Evolutionary conservation across 2,888 invertebrate genomes (phyloP), one percentile per base, ranked within the genome.

Genomic region (Cheilosia urbana): DNA sequence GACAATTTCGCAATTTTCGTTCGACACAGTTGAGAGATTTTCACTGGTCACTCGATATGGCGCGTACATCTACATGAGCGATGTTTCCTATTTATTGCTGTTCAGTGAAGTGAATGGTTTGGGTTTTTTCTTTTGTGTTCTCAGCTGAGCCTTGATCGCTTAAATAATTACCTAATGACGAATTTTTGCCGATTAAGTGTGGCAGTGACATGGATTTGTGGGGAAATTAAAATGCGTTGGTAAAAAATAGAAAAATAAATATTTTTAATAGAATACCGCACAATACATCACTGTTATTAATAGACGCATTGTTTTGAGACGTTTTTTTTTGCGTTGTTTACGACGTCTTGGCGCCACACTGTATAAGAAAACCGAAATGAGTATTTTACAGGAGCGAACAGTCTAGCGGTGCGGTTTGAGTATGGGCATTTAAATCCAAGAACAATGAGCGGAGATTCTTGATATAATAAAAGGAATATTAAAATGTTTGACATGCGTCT

Each of bases 21-120:
- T 62, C 71, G 79, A 75, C 71, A 76, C 75, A 76, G 84, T 76
- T 76, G 75, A 84, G 71, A 71, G 75, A 75, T 65, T 84, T 84
- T 69, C 9, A 30, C 40, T 62, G n/a, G 27, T 79, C 37, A 42
- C 17, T 73, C 17, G 45, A 49, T 60, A 51, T 53, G 66, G 71
- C 58, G 30, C 51, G 65, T 37, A 77, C 55, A 37, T 69, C 45
- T 17, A 27, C 71, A 77, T 76, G 65, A 45, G 71, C 71, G 58
- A 13, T 40, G 34, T 69, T 62, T 72, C 58, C 79, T 42, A 19
- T 34, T 19, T 51, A 68, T 24, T 51, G 45, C 21, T 60, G 53
- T 37, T 68, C 62, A 69, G 62, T 80, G 77, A 57, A 77, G 60
- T 77, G 82, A 77, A 73, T 51, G 57, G 47, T 17, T 53, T 53